Conservation (phyloP, 2,888 invertebrate genomes). For the Ormyrus labotus region DNA sequence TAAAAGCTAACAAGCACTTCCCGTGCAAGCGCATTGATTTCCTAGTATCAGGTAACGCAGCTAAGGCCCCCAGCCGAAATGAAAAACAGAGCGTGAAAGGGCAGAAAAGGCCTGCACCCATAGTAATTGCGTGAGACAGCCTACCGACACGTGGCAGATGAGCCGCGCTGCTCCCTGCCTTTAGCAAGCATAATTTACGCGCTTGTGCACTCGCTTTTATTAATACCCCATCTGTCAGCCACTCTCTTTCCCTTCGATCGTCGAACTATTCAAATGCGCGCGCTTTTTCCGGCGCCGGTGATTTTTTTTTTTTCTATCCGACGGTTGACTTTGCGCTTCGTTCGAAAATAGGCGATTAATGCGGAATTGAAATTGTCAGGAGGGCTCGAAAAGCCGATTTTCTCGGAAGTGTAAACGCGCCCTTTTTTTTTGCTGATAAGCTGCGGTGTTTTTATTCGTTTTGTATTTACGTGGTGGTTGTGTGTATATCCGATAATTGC, state of each 20-base stretch:
- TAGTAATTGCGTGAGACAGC: constrained; percentile 63
- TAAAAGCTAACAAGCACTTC: no score
- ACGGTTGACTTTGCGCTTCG: neutral
- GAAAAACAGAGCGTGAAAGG: no score
- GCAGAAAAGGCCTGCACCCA: neutral
- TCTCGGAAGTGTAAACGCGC: constrained; percentile 22
- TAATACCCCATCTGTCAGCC: neutral
- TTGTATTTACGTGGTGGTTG: no score
- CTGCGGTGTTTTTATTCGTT: neutral
- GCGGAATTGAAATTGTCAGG: constrained; percentile 37
- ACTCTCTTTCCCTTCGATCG: neutral
- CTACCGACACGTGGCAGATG: constrained; percentile 69
- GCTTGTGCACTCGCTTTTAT: constrained; percentile 1
- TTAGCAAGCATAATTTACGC: constrained; percentile 72
- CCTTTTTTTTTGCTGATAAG: constrained; percentile 20
- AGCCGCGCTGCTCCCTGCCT: constrained; percentile 58
- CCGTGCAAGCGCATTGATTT: no score
- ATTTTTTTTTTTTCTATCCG: constrained; percentile 1
- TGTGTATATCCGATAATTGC: no score
- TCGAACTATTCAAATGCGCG: constrained; percentile 14
- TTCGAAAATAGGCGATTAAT: constrained; percentile 34
- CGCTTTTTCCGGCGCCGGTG: neutral
- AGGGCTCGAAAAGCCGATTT: constrained; percentile 37
- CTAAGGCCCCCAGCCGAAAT: no score
- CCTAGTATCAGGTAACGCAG: no score